phyloP scores from a whole-genome alignment of 1,140 invertebrate genomes.

The Metaphire vulgaris region DNA sequence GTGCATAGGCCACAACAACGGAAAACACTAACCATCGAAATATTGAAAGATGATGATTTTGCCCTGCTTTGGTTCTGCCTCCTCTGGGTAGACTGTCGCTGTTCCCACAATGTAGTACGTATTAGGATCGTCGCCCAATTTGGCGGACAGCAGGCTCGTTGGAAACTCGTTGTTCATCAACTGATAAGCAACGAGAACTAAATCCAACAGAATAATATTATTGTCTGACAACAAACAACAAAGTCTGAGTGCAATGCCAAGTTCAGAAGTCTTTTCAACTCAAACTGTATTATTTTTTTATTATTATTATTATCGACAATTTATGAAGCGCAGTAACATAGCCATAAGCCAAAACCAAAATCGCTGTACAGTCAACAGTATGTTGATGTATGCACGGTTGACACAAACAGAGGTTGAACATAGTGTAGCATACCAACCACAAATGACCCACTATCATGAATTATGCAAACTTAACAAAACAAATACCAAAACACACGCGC shows the following conservation, averaged over 20 bases:
- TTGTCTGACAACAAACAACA: background rate
- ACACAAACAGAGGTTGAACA: no score
- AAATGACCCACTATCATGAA: no score
- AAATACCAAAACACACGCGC: no score
- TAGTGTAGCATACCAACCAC: no score
- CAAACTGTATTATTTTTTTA: background rate
- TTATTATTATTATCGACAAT: no score
- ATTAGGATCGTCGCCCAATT: slow-evolving; percentile 81
- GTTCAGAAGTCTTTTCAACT: background rate
- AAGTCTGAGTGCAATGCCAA: background rate
- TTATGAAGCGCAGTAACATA: no score
- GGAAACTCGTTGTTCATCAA: slow-evolving; percentile 82
- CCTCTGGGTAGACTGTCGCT: slow-evolving; percentile 84
- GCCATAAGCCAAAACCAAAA: no score
- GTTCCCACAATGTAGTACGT: slow-evolving; percentile 93
- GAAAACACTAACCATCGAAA: slow-evolving; percentile 67
- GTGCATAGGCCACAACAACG: no score
- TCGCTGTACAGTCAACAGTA: no score
- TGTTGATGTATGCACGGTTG: no score
- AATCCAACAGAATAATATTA: background rate
- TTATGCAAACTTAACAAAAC: no score
- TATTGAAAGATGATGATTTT: slow-evolving; percentile 87
- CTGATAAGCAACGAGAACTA: slow-evolving; percentile 80
- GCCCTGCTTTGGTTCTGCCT: slow-evolving; percentile 82
- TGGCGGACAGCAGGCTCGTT: slow-evolving; percentile 78